Conservation (phyloP, 2,888 invertebrate genomes). For the Habroteleia sp. region DNA sequence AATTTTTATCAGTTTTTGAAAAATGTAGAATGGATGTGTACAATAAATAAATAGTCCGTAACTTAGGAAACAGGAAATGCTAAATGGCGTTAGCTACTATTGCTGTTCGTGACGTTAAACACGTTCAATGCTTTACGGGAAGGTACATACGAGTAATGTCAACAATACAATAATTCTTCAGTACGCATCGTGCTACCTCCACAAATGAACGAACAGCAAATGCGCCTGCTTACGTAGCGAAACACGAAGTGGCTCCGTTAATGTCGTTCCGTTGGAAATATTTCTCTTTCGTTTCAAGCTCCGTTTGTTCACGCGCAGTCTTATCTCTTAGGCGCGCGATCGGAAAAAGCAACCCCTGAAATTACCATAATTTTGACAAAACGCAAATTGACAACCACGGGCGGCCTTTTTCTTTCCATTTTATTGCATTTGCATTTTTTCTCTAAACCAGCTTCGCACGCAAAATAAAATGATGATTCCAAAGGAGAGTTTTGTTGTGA, state of each 20-base stretch:
- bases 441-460: constrained; percentile 9
- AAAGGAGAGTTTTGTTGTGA: background rate
- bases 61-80: constrained; percentile 23
- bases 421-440: constrained; percentile 7
- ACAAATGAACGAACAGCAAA: constrained; percentile 54
- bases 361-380: constrained; percentile 55
- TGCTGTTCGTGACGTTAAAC: constrained; percentile 58
- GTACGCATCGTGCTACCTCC: constrained; percentile 45
- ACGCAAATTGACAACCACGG: constrained; percentile 26
- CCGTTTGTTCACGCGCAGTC: constrained; percentile 34
- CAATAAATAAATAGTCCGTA: no score
- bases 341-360: constrained; percentile 20
- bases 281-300: constrained; percentile 45
- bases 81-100: constrained; percentile 40
- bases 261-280: constrained; percentile 50
- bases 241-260: constrained; percentile 54
- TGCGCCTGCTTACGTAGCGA: constrained; percentile 58
- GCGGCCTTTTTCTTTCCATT: background rate
- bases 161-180: constrained; percentile 61
- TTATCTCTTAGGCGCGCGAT: constrained; percentile 30
- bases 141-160: constrained; percentile 54
- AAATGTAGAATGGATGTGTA: no score
- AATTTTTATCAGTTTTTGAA: no score
- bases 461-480: constrained; percentile 9
- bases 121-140: constrained; percentile 51